Percentiles rank a stretch among this genome's conserved stretches.
These are phyloP conservation scores for Azorinus chamasolen DNA, from an alignment of 2,888 invertebrate genomes.

Conservation along the genomic window DNA sequence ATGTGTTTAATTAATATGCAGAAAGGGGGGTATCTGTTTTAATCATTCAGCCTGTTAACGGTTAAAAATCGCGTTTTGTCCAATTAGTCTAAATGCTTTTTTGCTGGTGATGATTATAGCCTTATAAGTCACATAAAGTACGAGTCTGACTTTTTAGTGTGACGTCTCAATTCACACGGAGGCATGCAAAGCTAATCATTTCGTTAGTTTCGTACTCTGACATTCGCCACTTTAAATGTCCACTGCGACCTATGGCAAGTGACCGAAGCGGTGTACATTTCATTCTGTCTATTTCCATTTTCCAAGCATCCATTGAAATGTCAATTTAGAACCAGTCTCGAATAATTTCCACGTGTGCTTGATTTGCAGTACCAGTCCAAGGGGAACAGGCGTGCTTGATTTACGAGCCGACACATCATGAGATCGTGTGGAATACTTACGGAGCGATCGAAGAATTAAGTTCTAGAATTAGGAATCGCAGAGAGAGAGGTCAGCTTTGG, in stretches of 20 bases:
- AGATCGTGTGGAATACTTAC: constrained; percentile 40
- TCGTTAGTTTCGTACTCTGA: neutral
- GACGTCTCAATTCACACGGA: no score
- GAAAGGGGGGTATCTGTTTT: no score
- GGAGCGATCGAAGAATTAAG: constrained; percentile 48
- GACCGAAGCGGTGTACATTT: constrained; percentile 55
- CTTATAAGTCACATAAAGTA: no score
- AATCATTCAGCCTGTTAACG: no score
- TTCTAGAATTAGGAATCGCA: constrained; percentile 47
- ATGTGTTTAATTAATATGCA: no score
- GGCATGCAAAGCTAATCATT: no score
- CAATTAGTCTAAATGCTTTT: no score
- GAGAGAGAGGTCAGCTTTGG: constrained; percentile 37
- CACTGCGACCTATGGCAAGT: constrained; percentile 47
- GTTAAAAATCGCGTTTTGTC: no score
- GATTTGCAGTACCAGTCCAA: constrained; percentile 54
- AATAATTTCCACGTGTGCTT: constrained; percentile 58
- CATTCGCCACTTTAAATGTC: constrained; percentile 19
- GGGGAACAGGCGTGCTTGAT: constrained; percentile 58
- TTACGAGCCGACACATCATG: constrained; percentile 53
- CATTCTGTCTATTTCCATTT: constrained; percentile 61
- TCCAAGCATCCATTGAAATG: constrained; percentile 52
- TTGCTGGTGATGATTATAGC: no score
- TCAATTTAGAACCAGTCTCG: constrained; percentile 55
- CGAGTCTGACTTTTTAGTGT: no score